Percentiles rank a stretch among this genome's conserved stretches.
Conservation (phyloP, 2,888 invertebrate species). For the Orgyia antiqua region DNA sequence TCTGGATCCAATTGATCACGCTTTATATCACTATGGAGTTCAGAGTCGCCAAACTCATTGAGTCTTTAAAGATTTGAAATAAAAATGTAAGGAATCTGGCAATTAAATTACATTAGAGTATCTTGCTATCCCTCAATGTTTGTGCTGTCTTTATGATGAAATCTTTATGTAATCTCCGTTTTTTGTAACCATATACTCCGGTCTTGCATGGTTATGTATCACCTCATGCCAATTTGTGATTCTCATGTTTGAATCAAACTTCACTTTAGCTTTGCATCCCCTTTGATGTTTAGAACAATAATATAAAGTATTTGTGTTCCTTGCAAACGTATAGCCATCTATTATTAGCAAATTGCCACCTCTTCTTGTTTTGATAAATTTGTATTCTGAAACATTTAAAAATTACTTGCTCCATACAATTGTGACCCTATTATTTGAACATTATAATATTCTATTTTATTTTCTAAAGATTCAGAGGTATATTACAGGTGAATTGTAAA, state of each 20-base stretch:
- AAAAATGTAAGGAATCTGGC: too few species aligned
- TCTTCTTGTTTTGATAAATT: constrained; percentile 5
- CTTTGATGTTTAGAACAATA: constrained; percentile 28
- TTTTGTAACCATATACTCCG: constrained; percentile 2
- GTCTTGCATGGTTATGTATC: constrained; percentile 10
- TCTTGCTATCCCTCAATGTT: background rate
- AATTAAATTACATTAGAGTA: too few species aligned
- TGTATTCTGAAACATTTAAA: constrained; percentile 1
- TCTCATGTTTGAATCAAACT: constrained; percentile 4
- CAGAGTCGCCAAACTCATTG: too few species aligned
- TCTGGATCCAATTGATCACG: too few species aligned
- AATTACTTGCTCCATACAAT: too few species aligned
- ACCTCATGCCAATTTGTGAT: constrained; percentile 3
- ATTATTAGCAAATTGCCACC: constrained; percentile 26
- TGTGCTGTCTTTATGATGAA: background rate
- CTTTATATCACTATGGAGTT: too few species aligned
- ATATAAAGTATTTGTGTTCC: constrained; percentile 10
- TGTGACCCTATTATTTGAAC: too few species aligned
- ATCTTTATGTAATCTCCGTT: constrained; percentile 7
- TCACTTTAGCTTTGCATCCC: constrained; percentile 26
- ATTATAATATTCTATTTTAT: too few species aligned
- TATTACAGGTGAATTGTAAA: too few species aligned
- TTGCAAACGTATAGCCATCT: constrained; percentile 23
- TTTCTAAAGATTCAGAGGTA: too few species aligned
- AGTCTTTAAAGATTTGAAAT: too few species aligned